Conservation (phyloP, 2,888 invertebrate species). For the Eupithecia subumbrata region DNA sequence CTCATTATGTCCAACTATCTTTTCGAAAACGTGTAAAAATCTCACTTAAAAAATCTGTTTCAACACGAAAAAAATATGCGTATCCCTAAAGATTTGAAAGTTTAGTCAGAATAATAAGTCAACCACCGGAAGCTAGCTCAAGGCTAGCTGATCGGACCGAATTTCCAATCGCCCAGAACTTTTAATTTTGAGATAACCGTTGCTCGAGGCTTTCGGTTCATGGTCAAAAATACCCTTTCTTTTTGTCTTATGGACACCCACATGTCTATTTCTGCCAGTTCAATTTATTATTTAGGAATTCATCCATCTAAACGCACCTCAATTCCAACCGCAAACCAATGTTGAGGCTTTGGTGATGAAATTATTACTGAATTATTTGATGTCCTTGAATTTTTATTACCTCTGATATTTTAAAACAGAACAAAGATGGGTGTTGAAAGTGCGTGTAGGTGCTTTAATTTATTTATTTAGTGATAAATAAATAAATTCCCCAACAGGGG, state of each 20-base stretch:
- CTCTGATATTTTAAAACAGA: no score
- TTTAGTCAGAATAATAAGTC: background rate
- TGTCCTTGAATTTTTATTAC: no score
- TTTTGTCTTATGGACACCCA: background rate
- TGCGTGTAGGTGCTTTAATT: no score
- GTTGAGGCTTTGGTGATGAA: background rate
- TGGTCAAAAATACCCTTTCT: constrained; percentile 16
- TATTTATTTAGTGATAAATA: no score
- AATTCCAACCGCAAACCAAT: constrained; percentile 7
- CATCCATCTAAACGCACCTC: constrained; percentile 21
- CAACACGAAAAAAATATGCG: no score
- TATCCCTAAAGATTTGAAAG: no score
- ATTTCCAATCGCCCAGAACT: background rate
- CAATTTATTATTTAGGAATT: constrained; percentile 19
- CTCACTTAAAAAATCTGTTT: background rate
- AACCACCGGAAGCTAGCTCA: background rate
- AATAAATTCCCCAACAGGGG: no score
- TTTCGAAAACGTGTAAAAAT: background rate
- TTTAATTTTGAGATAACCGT: constrained; percentile 1
- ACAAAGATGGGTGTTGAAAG: no score
- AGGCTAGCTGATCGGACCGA: background rate
- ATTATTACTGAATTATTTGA: no score
- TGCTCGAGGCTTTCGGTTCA: constrained; percentile 14
- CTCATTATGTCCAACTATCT: background rate
- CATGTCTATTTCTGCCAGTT: background rate